Conservation (phyloP, 2,888 invertebrate genomes). For the Drosophila gaucha region DNA sequence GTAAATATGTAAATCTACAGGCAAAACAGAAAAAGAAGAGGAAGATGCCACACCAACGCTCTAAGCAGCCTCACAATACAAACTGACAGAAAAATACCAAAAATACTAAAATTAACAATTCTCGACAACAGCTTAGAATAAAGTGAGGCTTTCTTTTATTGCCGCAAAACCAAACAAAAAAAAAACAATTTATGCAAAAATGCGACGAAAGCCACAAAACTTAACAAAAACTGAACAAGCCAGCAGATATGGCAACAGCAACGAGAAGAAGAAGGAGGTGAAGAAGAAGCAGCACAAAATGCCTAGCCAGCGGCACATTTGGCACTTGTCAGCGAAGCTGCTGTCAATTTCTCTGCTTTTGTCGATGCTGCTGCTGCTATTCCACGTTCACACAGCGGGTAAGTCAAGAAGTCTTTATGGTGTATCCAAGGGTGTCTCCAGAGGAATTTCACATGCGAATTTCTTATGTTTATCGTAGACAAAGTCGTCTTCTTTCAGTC, state of each 20-base stretch:
- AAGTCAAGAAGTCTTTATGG: conserved; percentile 39
- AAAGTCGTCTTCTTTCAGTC: conserved; percentile 25
- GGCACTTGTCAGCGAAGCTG: conserved; percentile 58
- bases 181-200: conserved; percentile 66
- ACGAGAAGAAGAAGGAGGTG: conserved; percentile 9
- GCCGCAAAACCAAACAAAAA: conserved; percentile 8
- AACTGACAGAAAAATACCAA: conserved; percentile 11
- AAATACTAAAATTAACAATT: conserved; percentile 26
- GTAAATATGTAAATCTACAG: conserved; percentile 36
- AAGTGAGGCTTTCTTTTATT: conserved; percentile 31
- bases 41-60: conserved; percentile 56
- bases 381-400: conserved; percentile 56
- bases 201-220: conserved; percentile 73
- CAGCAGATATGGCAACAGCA: conserved; percentile 36
- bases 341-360: conserved; percentile 52
- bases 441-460: conserved; percentile 55
- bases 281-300: conserved; percentile 54
- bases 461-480: conserved; percentile 39
- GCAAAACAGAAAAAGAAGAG: conserved; percentile 24
- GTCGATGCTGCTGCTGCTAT: conserved; percentile 31
- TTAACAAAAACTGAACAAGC: conserved; percentile 46
- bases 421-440: conserved; percentile 14
- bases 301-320: conserved; percentile 45
- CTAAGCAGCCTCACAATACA: conserved; percentile 21
- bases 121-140: conserved; percentile 23